Conservation (phyloP, 2,888 invertebrate species). For the Tolmerus cingulatus region DNA sequence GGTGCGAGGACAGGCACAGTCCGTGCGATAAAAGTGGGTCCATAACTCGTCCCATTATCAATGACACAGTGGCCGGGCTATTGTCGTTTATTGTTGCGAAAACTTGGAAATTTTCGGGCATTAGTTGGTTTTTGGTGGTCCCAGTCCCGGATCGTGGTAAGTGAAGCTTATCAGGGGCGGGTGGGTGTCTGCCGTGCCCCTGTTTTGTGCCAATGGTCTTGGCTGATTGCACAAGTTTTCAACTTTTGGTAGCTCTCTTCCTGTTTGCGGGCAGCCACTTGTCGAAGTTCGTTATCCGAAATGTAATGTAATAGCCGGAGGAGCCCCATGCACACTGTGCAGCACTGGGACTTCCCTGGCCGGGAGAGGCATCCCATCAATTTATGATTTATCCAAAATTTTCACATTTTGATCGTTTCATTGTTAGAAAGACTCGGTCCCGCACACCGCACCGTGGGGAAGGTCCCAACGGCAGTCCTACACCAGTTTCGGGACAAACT, state of each 20-base stretch:
- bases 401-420: neutral
- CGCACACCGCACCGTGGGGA: neutral
- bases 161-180: neutral
- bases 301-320: conserved; percentile 1
- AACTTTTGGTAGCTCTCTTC: conserved; percentile 19
- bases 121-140: conserved; percentile 15
- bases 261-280: conserved; percentile 22
- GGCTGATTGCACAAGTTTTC: conserved; percentile 31
- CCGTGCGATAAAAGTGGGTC: conserved; percentile 6
- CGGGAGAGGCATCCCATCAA: neutral
- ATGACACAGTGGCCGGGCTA: neutral
- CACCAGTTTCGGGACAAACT: neutral
- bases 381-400: conserved; percentile 20
- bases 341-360: neutral
- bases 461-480: neutral
- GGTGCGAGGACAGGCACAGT: conserved; percentile 7
- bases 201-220: conserved; percentile 26
- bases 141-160: neutral
- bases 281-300: conserved; percentile 22
- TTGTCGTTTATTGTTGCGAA: conserved; percentile 24
- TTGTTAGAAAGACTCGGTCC: neutral
- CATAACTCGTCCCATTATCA: conserved; percentile 30
- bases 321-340: neutral
- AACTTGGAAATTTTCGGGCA: conserved; percentile 12
- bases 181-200: neutral